phyloP scores from a whole-genome alignment of 2,888 invertebrate genomes.

The Malthinus flaveolus region DNA sequence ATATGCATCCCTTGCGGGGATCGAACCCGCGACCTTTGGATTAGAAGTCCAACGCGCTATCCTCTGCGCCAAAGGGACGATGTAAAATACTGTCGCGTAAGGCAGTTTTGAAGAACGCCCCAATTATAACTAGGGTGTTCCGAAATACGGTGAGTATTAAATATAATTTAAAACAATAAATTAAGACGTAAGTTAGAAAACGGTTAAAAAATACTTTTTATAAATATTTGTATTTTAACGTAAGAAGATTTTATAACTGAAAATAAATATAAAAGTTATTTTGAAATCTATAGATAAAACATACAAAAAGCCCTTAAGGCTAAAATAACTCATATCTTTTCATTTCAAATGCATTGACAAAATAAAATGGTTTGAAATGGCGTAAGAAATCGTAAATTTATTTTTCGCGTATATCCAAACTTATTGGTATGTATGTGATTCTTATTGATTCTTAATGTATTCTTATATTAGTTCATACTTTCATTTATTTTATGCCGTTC shows the following conservation, averaged over 20 bases:
- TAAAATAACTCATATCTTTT: slow-evolving; percentile 33
- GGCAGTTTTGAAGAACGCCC: neutral
- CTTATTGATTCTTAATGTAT: slow-evolving; percentile 42
- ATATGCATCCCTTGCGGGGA: slow-evolving; percentile 77
- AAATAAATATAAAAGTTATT: slow-evolving; percentile 23
- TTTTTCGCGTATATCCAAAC: slow-evolving; percentile 34
- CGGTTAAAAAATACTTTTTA: too few relatives aligned
- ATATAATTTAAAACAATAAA: too few relatives aligned
- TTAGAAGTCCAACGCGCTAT: slow-evolving; percentile 90
- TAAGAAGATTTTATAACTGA: slow-evolving; percentile 13
- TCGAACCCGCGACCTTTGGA: slow-evolving; percentile 88
- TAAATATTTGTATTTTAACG: too few relatives aligned
- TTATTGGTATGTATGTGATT: slow-evolving; percentile 44
- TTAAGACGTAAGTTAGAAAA: too few relatives aligned
- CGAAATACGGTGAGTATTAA: too few relatives aligned
- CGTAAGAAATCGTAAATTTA: slow-evolving; percentile 40
- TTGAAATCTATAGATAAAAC: slow-evolving; percentile 20
- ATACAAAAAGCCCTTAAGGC: slow-evolving; percentile 19
- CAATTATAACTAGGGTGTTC: too few relatives aligned
- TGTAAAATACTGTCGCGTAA: neutral
- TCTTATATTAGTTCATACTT: neutral
- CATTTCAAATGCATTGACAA: slow-evolving; percentile 44
- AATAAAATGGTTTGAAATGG: slow-evolving; percentile 38
- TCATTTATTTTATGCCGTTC: too few relatives aligned
- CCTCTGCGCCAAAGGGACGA: slow-evolving; percentile 83